Evolutionary conservation across 1,140 invertebrate genomes (phyloP), one percentile per base, ranked within the genome.

Genomic region (Pissodes strobi): DNA sequence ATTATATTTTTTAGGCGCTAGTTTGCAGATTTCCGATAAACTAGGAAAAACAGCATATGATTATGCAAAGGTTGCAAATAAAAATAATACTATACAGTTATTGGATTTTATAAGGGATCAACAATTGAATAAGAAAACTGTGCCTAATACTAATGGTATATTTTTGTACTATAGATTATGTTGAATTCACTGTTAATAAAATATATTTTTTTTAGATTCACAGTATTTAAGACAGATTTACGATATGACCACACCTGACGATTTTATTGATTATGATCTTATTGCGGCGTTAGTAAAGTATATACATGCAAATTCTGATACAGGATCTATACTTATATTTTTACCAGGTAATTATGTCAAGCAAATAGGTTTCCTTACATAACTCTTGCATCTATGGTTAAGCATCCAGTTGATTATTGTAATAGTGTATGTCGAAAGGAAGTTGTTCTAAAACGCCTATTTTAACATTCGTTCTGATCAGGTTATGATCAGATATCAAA

Each of bases 301-400:
- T 57, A 86, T 93, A 52, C 86, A 90, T 74, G 57, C 79, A 2
- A 85, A 81, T 55, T 79, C 81, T 66, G 76, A 82, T 17, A 78
- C 76, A 30, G 94, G 94, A 12, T 87, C 92, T 25, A 89, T 97
- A 52, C 82, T 98, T 15, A 82, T 98, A 0, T 98, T 98, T 81
- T 79, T 99, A 2, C 92, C 96, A 0, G 95, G 95, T 46, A 57
- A 27, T 51, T 48, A 27, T 27, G 3, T 27, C 25, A 27, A 27
- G 25, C 25, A 3, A 27, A 27, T 27, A n/a, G n/a, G n/a, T n/a
- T n/a, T n/a, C n/a, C n/a, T n/a, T n/a, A n/a, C n/a, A n/a, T n/a
- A n/a, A n/a, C n/a, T n/a, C n/a, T n/a, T n/a, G n/a, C n/a, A n/a
- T n/a, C n/a, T n/a, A n/a, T n/a, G n/a, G n/a, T n/a, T n/a, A n/a